These are phyloP conservation scores for Cyphomyrus discorhynchus DNA, from an alignment of 2,113 vertebrate species.

Conservation along the genomic window DNA sequence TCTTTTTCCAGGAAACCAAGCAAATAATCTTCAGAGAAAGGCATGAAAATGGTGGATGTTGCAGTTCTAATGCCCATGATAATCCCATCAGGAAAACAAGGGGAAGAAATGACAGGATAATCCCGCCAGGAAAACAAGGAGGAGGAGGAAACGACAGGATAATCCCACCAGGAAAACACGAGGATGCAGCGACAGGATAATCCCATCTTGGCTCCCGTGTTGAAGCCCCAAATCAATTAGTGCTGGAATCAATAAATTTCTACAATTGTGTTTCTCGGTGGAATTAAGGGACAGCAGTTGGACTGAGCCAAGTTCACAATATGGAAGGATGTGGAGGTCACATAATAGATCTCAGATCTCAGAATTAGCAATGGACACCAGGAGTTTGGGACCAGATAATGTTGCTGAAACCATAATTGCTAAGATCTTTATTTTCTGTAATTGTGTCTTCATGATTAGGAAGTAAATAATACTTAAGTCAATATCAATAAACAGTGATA, in stretches of 20 bases:
- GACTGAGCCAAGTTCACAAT: neutral
- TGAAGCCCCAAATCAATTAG: constrained; percentile 13
- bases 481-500: neutral
- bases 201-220: neutral
- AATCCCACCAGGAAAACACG: neutral
- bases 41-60: neutral
- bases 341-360: neutral
- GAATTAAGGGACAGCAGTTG: neutral
- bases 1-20: neutral
- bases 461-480: neutral
- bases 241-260: constrained; percentile 1
- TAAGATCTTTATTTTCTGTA: neutral
- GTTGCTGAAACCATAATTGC: neutral
- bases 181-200: neutral
- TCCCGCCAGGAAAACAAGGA: neutral
- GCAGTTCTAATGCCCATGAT: neutral
- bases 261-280: neutral
- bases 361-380: neutral
- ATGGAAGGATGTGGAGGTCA: neutral
- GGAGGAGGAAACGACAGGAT: neutral
- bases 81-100: constrained; percentile 8
- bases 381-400: neutral
- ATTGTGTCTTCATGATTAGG: neutral
- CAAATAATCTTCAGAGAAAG: neutral
- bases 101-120: neutral